phyloP scores from a whole-genome alignment of 2,888 invertebrate species.

The Sinopyrophorus schimmeli region DNA sequence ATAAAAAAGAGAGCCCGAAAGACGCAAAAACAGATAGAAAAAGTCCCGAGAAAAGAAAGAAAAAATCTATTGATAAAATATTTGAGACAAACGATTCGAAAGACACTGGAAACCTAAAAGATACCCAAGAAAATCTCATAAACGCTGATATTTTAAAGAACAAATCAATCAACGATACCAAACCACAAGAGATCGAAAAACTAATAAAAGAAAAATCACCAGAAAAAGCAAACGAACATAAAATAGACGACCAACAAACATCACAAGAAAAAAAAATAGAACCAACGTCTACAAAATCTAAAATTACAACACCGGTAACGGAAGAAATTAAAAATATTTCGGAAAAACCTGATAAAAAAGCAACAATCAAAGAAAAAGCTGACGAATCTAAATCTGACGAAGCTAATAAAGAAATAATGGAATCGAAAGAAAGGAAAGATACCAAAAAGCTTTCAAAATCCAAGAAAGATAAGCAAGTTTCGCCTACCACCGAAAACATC shows the following conservation, averaged over 20 bases:
- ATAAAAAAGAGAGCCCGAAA: constrained; percentile 31
- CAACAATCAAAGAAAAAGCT: constrained; percentile 35
- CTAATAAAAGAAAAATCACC: constrained; percentile 26
- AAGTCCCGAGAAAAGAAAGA: constrained; percentile 50
- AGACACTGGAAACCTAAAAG: too few species aligned
- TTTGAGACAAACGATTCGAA: too few species aligned
- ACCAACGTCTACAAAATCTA: too few species aligned
- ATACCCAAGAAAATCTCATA: too few species aligned
- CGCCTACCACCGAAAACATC: not conserved
- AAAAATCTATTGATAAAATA: constrained; percentile 46
- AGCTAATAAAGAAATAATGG: constrained; percentile 29
- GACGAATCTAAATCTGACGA: constrained; percentile 30
- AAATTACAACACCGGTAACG: too few species aligned
- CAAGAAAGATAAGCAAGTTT: constrained; percentile 3
- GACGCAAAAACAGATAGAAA: constrained; percentile 37
- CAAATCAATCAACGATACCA: too few species aligned
- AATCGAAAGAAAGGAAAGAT: constrained; percentile 24
- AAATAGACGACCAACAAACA: too few species aligned
- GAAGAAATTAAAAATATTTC: constrained; percentile 39
- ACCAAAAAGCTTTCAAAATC: constrained; percentile 20
- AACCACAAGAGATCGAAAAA: too few species aligned
- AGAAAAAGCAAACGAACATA: constrained; percentile 23
- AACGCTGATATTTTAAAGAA: too few species aligned
- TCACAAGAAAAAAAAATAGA: constrained; percentile 45
- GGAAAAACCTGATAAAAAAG: constrained; percentile 41